Base-by-base conservation (phyloP, 2,888 invertebrate species). In the Poecilus cupreus region DNA sequence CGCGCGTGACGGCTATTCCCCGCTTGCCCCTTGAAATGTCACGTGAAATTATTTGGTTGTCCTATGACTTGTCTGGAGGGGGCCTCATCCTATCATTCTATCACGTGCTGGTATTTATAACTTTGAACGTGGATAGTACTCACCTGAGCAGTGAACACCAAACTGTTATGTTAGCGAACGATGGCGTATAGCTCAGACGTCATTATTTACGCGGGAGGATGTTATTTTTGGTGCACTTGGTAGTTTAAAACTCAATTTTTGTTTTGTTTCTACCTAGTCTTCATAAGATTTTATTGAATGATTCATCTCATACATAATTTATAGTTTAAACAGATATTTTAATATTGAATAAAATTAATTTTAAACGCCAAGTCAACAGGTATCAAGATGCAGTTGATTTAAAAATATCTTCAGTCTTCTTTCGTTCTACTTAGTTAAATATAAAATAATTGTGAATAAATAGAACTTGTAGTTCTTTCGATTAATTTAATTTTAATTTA, bases 61-160 rank as follows among this genome's bases (percentile, higher is more conserved):
- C 60, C 75, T 43, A 39, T 51, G 70, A 51, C 39, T 72, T 54
- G 37, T 57, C 22, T 72, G 70, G 39, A 39, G 22, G 22, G 43
- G 64, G 57, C 26, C 20, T 3, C 51, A 32, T 68, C 78, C 51
- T 79, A 81, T 81, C 75, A 11, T 70, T 32, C 37, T 46, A 81
- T 81, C 81, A 81, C 81, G 81, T 81, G 81, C 49, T 80, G 43
- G 60, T 81, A 81, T 81, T 46, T 75, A 49, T 81, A 81, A 20
- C 57, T 20, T 51, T 18, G 64, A 70, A 68, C 46, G 49, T 74
- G 81, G 22, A 81, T 81, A 81, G 81, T 81, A 81, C 75, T 72
- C 74, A 81, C 81, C 26, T 74, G 22, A 60, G 24, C 81, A 81
- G 81, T 60, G 81, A 32, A 10, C 20, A 46, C 49, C 18, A 81